A percentile compares a stretch with the other conserved stretches of the same genome.
Conservation (phyloP, 1,140 invertebrate genomes). For the Drosophila hydei region DNA sequence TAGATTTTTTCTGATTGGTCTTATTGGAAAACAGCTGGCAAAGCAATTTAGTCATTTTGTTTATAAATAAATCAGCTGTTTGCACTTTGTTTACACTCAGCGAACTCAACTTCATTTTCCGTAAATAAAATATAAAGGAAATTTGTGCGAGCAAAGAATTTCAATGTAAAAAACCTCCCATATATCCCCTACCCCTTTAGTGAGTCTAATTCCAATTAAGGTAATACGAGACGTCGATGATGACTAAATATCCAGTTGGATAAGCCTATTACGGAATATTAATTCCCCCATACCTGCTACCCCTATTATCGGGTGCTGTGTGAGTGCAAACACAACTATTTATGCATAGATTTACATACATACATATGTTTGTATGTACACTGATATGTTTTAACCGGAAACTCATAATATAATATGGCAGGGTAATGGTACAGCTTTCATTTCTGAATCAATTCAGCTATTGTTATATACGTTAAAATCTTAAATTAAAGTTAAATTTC, state of each 20-base stretch:
- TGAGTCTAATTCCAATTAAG: conserved; percentile 30
- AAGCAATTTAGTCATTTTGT: conserved; percentile 59
- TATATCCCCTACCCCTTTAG: neutral
- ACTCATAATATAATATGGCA: neutral
- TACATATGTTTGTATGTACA: neutral
- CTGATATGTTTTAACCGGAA: neutral
- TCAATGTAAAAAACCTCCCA: conserved; percentile 11
- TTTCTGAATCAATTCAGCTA: neutral
- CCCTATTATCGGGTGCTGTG: neutral
- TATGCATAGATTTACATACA: neutral
- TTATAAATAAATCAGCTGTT: conserved; percentile 52
- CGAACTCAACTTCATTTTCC: conserved; percentile 14
- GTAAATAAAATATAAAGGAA: neutral
- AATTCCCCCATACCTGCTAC: neutral
- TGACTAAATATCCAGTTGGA: conserved; percentile 28
- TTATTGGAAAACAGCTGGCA: conserved; percentile 57
- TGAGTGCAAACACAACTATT: conserved; percentile 1
- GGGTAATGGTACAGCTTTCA: neutral
- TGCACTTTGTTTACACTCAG: conserved; percentile 37
- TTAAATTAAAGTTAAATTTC: too few relatives aligned
- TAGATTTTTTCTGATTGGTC: conserved; percentile 56
- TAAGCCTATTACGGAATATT: conserved; percentile 30
- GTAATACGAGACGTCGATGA: conserved; percentile 24
- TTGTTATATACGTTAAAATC: too few relatives aligned
- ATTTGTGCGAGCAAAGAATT: conserved; percentile 19